Evolutionary conservation across 2,797 vertebrate species (phyloP).

Genomic region (Trachurus trachurus): DNA sequence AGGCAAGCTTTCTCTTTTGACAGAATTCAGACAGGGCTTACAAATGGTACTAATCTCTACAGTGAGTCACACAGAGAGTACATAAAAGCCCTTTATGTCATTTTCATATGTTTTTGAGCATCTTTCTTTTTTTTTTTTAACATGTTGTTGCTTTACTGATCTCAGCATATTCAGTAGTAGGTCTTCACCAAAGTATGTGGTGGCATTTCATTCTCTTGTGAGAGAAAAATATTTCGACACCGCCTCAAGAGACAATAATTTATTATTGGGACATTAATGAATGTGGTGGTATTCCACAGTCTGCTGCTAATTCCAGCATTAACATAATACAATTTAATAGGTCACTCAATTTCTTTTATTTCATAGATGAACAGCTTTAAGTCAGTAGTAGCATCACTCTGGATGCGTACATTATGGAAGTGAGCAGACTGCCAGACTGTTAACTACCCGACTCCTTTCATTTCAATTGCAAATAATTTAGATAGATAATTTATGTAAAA

Average conservation of each 20-base stretch:
- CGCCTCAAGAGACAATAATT: slow-evolving; percentile 59
- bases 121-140: slow-evolving; percentile 19
- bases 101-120: slow-evolving; percentile 45
- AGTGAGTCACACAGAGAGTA: slow-evolving; percentile 30
- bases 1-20: slow-evolving; percentile 53
- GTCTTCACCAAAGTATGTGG: neutral
- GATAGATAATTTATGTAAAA: slow-evolving; percentile 82
- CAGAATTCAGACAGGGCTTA: slow-evolving; percentile 56
- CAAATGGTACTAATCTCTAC: slow-evolving; percentile 54
- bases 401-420: slow-evolving; percentile 57
- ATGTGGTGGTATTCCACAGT: slow-evolving; percentile 62
- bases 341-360: slow-evolving; percentile 69
- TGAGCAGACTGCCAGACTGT: slow-evolving; percentile 66
- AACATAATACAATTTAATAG: slow-evolving; percentile 73
- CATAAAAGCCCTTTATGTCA: slow-evolving; percentile 54
- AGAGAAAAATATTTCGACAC: slow-evolving; percentile 46
- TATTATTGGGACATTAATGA: slow-evolving; percentile 62
- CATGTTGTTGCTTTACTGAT: slow-evolving; percentile 34
- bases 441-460: slow-evolving; percentile 72
- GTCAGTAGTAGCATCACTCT: slow-evolving; percentile 65
- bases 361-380: slow-evolving; percentile 69
- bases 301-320: slow-evolving; percentile 69
- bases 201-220: slow-evolving; percentile 30
- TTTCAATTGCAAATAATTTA: slow-evolving; percentile 79
- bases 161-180: slow-evolving; percentile 13